Conservation (phyloP, 1,140 invertebrate genomes). For the Heliconius nattereri region DNA sequence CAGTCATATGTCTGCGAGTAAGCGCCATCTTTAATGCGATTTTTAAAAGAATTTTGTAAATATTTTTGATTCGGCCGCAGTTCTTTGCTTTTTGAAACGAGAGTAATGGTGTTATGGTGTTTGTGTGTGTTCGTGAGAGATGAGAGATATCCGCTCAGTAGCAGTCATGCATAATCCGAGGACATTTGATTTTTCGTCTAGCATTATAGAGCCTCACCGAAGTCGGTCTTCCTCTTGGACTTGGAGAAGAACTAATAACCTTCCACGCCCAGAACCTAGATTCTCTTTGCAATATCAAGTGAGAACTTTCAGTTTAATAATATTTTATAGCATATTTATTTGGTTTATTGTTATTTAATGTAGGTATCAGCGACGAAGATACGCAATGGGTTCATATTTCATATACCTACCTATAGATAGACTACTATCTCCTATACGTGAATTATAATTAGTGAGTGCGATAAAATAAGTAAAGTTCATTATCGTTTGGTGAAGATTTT, state of each 20-base stretch:
- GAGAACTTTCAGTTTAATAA: not conserved
- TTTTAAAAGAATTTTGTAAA: conserved; percentile 45
- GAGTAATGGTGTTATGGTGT: conserved; percentile 62
- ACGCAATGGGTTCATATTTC: not conserved
- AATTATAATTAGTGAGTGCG: not conserved
- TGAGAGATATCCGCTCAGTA: conserved; percentile 60
- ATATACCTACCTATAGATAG: no score
- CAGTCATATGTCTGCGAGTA: conserved; percentile 62
- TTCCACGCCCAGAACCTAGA: conserved; percentile 58
- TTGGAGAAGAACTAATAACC: conserved; percentile 51
- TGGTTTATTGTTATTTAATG: not conserved
- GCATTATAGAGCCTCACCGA: conserved; percentile 49
- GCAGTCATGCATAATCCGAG: conserved; percentile 63
- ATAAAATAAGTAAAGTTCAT: conserved; percentile 9
- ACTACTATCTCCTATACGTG: not conserved
- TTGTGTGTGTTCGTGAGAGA: conserved; percentile 48
- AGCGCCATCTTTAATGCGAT: conserved; percentile 53
- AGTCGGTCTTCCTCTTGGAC: conserved; percentile 67
- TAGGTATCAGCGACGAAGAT: not conserved
- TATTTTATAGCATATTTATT: not conserved
- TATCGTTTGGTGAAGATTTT: not conserved
- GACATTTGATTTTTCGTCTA: conserved; percentile 49
- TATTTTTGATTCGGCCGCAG: conserved; percentile 30
- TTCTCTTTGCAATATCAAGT: conserved; percentile 72
- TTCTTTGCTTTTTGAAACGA: conserved; percentile 13